Evolutionary conservation across 2,113 vertebrate genomes (phyloP), one percentile per base, ranked within the genome.

Genomic region (Columba livia): DNA sequence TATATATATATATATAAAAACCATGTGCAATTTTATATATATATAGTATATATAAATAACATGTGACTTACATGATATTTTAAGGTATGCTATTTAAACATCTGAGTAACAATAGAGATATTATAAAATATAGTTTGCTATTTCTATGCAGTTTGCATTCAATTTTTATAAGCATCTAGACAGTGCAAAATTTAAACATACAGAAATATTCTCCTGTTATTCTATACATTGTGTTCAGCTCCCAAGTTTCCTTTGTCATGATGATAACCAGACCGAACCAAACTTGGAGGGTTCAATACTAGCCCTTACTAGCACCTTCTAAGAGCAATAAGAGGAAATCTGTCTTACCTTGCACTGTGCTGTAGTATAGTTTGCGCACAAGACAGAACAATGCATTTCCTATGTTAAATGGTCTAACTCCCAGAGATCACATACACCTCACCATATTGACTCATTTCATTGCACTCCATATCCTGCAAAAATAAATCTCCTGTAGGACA

Each of bases 401-500:
- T 97, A 93, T 78, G 69, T 83, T 95, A 94, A 96, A 97, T 69
- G 88, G 94, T 85, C 79, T 96, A 94, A 96, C 89, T 98, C 96
- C 94, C 93, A 95, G 91, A 97, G 97, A 98, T 98, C 97, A 97
- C 97, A 96, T 97, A 96, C 96, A 96, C 97, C 97, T 98, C 94
- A 61, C 96, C 97, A 96, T 97, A 97, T 94, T 97, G 98, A 98
- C 95, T 97, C 96, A 96, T 96, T 98, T 98, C 97, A 97, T 91
- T 97, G 97, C 97, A 96, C 95, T 98, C 96, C 96, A 97, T 96
- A 98, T 97, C 97, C 97, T 98, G 92, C 87, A 95, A 97, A 95
- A 97, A 98, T 97, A 97, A 98, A 98, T 98, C 97, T 96, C 77
- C 94, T 73, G 64, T 94, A 97, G 48, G 96, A 98, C 94, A 97